Percentiles rank a stretch among this genome's conserved stretches.
Conservation (phyloP, 2,797 vertebrate genomes). For the Heterohyrax brucei region DNA sequence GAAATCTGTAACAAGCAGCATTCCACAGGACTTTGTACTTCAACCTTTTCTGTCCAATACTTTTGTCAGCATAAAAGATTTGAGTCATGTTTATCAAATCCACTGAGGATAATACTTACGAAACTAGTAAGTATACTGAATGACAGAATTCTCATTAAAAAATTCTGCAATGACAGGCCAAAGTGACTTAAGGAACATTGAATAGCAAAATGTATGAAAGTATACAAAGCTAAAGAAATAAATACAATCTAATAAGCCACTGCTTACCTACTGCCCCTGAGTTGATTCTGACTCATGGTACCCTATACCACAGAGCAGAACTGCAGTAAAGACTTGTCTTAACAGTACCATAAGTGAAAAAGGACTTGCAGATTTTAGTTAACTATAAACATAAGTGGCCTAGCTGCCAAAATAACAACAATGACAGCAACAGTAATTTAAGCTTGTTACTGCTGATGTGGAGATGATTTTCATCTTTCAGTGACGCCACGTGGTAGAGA, state of each 20-base stretch:
- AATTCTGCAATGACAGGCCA: constrained; percentile 3
- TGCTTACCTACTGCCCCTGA: no score
- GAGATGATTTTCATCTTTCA: not conserved
- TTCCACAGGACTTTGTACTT: constrained; percentile 13
- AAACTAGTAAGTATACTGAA: not conserved
- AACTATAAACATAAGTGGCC: not conserved
- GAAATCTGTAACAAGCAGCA: not conserved
- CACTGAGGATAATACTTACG: not conserved
- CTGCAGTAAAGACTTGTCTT: not conserved
- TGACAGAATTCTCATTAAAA: constrained; percentile 1
- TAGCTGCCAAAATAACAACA: not conserved
- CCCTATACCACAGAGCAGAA: no score
- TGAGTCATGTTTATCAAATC: constrained; percentile 4
- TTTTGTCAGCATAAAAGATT: constrained; percentile 26
- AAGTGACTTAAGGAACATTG: not conserved
- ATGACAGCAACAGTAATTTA: not conserved
- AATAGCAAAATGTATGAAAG: not conserved
- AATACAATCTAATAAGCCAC: not conserved
- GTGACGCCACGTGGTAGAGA: not conserved
- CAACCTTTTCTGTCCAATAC: not conserved
- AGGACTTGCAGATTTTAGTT: not conserved
- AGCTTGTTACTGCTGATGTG: not conserved
- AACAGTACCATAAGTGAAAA: not conserved
- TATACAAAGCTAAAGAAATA: not conserved
- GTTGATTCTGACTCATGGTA: no score